Evolutionary conservation across 2,888 invertebrate genomes (phyloP).

Genomic region (Eupithecia tripunctaria): DNA sequence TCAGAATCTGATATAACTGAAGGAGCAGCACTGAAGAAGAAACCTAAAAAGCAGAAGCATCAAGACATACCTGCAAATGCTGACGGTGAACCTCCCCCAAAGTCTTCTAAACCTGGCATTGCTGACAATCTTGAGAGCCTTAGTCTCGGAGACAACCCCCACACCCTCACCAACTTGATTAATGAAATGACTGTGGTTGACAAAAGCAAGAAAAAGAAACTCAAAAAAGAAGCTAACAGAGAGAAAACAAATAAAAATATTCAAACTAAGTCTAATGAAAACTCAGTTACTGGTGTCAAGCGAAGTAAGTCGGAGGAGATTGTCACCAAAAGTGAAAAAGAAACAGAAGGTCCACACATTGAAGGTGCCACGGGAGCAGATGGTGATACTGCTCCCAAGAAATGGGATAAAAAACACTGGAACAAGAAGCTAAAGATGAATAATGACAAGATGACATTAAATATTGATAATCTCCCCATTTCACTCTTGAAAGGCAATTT

Average conservation of each 20-base stretch:
- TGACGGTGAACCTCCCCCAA: conserved; percentile 58
- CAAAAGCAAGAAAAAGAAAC: conserved; percentile 64
- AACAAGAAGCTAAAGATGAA: conserved; percentile 67
- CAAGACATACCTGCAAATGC: conserved; percentile 44
- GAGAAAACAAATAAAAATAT: conserved; percentile 44
- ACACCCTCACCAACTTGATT: conserved; percentile 67
- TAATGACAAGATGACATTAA: conserved; percentile 52
- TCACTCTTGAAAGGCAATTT: conserved; percentile 55
- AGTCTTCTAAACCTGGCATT: conserved; percentile 61
- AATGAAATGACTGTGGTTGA: conserved; percentile 76
- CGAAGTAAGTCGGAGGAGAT: neutral
- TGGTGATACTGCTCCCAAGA: conserved; percentile 42
- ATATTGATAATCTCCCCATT: conserved; percentile 71
- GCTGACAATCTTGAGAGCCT: conserved; percentile 70
- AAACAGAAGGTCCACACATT: conserved; percentile 3
- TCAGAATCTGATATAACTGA: conserved; percentile 44
- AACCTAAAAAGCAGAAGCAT: conserved; percentile 64
- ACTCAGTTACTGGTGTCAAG: neutral
- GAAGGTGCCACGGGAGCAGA: neutral
- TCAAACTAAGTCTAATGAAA: neutral
- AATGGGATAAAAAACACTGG: conserved; percentile 75
- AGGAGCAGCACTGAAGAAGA: conserved; percentile 46
- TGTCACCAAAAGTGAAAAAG: neutral
- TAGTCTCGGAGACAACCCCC: conserved; percentile 72
- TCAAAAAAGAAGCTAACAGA: conserved; percentile 53